Evolutionary conservation across 2,888 invertebrate genomes (phyloP).

Genomic region (Pachycephus smyrnensis): DNA sequence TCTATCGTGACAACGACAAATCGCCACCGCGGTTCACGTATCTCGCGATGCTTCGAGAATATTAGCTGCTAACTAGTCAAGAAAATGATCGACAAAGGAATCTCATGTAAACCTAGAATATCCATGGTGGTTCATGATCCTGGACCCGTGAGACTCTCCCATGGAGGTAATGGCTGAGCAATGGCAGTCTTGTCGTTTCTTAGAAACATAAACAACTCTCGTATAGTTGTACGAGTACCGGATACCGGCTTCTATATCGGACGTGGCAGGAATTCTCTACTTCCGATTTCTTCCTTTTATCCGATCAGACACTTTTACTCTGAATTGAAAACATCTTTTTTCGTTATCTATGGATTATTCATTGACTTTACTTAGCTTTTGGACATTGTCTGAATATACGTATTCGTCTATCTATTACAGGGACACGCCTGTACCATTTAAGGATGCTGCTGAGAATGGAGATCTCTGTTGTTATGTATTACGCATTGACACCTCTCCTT

Average conservation of each 20-base stretch:
- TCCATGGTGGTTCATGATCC: not conserved
- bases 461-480: not conserved
- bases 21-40: not conserved
- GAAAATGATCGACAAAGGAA: not conserved
- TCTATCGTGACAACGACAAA: not conserved
- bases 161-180: not conserved
- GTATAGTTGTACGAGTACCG: not conserved
- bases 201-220: not conserved
- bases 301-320: not conserved
- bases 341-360: not conserved
- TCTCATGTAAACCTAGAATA: not conserved
- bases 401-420: not conserved
- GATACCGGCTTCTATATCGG: not conserved
- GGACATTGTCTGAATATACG: not conserved
- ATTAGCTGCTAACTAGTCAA: not conserved
- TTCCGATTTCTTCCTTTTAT: not conserved
- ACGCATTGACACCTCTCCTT: slow-evolving; percentile 1
- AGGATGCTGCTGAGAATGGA: not conserved
- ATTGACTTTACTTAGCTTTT: not conserved
- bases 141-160: not conserved
- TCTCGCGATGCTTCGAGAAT: not conserved
- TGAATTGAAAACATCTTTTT: not conserved
- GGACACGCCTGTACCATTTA: not conserved
- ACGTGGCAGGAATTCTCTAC: not conserved
- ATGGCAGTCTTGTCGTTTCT: not conserved